Evolutionary conservation across 2,888 invertebrate genomes (phyloP).

Genomic region (Crematogaster levior): DNA sequence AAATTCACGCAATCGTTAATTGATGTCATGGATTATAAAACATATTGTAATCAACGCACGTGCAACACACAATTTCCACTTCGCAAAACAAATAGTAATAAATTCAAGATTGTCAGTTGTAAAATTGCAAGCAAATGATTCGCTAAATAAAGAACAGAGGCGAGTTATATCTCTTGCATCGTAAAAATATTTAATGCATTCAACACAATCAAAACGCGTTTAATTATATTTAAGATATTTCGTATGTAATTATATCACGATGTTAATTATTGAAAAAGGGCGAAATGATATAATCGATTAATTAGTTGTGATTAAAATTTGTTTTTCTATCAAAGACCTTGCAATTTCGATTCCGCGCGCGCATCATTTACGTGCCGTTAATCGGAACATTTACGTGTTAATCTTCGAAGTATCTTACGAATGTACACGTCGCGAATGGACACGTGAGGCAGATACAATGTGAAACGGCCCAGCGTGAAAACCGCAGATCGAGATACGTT

Average conservation of each 20-base stretch:
- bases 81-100: background rate
- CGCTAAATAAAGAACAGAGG: background rate
- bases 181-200: background rate
- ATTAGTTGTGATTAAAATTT: background rate
- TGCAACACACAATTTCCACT: background rate
- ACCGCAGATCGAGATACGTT: constrained; percentile 23
- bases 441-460: constrained; percentile 34
- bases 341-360: background rate
- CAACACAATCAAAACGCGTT: background rate
- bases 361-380: background rate
- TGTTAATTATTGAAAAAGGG: background rate
- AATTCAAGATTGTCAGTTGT: background rate
- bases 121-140: constrained; percentile 24
- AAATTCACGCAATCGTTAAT: constrained; percentile 55
- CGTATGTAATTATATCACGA: background rate
- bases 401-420: constrained; percentile 24
- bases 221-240: background rate
- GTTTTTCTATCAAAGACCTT: background rate
- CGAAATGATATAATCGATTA: background rate
- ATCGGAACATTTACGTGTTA: constrained; percentile 22
- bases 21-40: constrained; percentile 44
- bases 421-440: constrained; percentile 4
- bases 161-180: background rate
- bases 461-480: constrained; percentile 24
- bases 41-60: background rate